Base-by-base conservation (phyloP, 2,113 vertebrate genomes). In the Phocoena sinus region DNA sequence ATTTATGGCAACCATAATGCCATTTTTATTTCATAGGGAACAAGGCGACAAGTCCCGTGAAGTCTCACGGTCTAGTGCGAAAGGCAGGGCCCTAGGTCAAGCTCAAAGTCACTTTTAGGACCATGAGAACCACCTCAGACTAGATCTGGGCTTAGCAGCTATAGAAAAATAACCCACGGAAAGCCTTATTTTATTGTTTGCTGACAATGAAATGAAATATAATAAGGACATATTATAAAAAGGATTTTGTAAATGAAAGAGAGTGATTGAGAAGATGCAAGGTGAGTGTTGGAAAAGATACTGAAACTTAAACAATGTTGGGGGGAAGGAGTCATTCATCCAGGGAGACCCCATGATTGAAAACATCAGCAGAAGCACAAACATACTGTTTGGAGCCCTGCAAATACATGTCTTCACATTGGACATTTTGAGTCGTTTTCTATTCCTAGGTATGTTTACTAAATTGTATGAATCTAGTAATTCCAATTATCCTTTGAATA, bases 21-120 rank as follows among this genome's bases (percentile, higher is more conserved):
- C 80, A 58, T 87, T 90, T 97, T 87, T 93, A 47, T 95, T 89
- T 80, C 82, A 67, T 47, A 71, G 94, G 21, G 41, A 65, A 84
- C 25, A 80, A 77, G n/a, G n/a, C 60, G 44, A 84, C 1, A 53
- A 74, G 89, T 90, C 25, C 58, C 62, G 6, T 88, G 91, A 96
- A 63, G 70, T 86, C 63, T 94, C 44, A 70, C 28, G 67, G 50
- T 68, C 3, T 14, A 90, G 38, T 56, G 44, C 60, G 50, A 92
- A 79, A 81, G 58, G 9, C 41, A 71, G 41, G 25, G 56, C 25
- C 33, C 10, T 20, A 73, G 74, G 77, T 96, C 67, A 93, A 93
- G 89, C 17, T 89, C 67, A 60, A n/a, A 93, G 89, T 82, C 86
- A 89, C 8, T 85, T 63, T 41, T 0, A 89, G 18, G 5, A 76